Percentiles rank a stretch among this genome's conserved stretches.
These are phyloP conservation scores for Parasteatoda lunata DNA, from an alignment of 2,888 invertebrate species.

Conservation along the genomic window DNA sequence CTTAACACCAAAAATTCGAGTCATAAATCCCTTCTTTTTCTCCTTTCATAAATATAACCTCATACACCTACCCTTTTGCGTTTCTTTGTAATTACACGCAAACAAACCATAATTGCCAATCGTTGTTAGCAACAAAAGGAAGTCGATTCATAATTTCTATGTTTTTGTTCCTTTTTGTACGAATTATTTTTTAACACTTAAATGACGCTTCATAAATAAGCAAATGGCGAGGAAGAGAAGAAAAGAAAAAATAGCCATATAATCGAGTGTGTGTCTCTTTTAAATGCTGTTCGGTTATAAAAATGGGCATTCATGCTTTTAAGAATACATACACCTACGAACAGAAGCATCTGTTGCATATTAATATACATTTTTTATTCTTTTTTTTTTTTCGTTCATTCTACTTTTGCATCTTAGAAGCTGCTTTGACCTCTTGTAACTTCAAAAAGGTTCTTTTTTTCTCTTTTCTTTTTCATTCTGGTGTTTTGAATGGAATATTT, in stretches of 20 bases:
- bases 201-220: slow-evolving; percentile 55
- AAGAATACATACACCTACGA: slow-evolving; percentile 48
- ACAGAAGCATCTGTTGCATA: slow-evolving; percentile 61
- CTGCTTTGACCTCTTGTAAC: neutral
- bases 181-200: neutral
- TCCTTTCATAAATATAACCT: slow-evolving; percentile 39
- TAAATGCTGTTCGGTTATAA: neutral
- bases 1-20: too few species aligned
- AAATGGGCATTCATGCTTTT: neutral
- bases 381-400: neutral
- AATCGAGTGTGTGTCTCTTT: neutral
- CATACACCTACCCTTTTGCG: slow-evolving; percentile 26
- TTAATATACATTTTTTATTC: slow-evolving; percentile 26
- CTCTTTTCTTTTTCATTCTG: too few species aligned
- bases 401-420: neutral
- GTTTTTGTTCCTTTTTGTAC: slow-evolving; percentile 5
- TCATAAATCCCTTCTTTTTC: neutral
- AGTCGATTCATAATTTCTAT: slow-evolving; percentile 46
- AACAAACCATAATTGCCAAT: slow-evolving; percentile 60
- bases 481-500: neutral
- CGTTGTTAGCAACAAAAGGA: slow-evolving; percentile 35
- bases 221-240: neutral
- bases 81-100: slow-evolving; percentile 53
- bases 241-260: neutral
- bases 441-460: too few species aligned